These are phyloP conservation scores for Cheilinus undulatus DNA, from an alignment of 2,113 vertebrate genomes.

Conservation along the genomic window DNA sequence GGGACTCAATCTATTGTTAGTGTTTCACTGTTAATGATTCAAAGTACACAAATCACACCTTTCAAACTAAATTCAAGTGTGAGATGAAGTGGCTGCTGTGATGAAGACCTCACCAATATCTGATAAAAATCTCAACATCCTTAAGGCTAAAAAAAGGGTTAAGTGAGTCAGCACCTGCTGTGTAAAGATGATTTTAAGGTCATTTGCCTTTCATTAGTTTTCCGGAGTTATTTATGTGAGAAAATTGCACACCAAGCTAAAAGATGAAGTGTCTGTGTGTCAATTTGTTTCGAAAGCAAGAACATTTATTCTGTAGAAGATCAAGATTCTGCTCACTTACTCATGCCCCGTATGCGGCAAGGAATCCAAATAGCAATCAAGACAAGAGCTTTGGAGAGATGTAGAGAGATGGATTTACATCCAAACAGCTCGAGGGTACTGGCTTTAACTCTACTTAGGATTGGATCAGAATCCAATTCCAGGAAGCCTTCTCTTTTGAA, in stretches of 20 bases:
- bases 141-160: not conserved
- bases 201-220: constrained; percentile 14
- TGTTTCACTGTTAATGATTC: constrained; percentile 58
- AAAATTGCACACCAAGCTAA: constrained; percentile 20
- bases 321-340: constrained; percentile 68
- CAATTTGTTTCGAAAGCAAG: constrained; percentile 34
- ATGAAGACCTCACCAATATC: constrained; percentile 12
- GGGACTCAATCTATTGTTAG: constrained; percentile 50
- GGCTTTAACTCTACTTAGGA: constrained; percentile 76
- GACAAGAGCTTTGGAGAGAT: constrained; percentile 76
- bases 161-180: not conserved
- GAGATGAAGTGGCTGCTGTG: not conserved
- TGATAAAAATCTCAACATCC: not conserved
- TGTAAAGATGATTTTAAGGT: not conserved
- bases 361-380: constrained; percentile 77
- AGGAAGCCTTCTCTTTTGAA: constrained; percentile 71
- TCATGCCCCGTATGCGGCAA: constrained; percentile 53
- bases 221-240: not conserved
- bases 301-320: constrained; percentile 64
- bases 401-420: constrained; percentile 77
- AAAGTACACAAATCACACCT: constrained; percentile 35
- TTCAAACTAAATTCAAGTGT: constrained; percentile 4
- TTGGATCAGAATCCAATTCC: constrained; percentile 71
- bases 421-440: constrained; percentile 75
- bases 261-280: constrained; percentile 20